Base-by-base conservation (phyloP, 2,888 invertebrate species). In the Nebria brevicollis region DNA sequence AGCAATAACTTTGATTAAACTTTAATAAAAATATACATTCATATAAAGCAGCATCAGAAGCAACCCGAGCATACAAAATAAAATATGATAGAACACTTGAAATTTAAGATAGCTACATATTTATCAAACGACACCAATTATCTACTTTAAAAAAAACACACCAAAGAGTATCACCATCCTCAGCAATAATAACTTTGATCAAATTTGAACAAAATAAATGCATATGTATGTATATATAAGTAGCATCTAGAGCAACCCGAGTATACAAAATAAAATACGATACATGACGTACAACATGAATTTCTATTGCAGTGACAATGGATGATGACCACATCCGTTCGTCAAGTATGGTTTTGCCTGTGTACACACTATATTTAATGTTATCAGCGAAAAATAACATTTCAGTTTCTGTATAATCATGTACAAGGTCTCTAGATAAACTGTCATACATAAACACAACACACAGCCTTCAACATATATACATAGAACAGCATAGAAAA, bases 351-450 rank as follows among this genome's bases (percentile, higher is more conserved):
- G 54, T 54, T 54, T 54, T 54, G 54, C 54, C 13, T 13, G 54
- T 54, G 54, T 8, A 54, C 8, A 54, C 54, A 54, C 54, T 54
- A 54, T 54, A 54, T 54, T 54, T 75, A 68, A 75, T 80, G 80
- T 80, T 80, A 80, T 80, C 80, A 80, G 80, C 75, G 78, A 75
- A 80, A 80, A 80, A 80, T 80, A 79, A 75, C 80, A 80, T 75
- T 80, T 72, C 72, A 80, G 75, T 80, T 54, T 80, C 80, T 80
- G 80, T 80, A 80, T 80, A 80, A 80, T 80, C 80, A 75, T 80
- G 73, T 72, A 80, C 80, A 80, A 80, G 80, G 80, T 80, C 80
- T 80, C 80, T 68, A 80, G 80, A 80, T 80, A 80, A 80, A 80
- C 75, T 15, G 75, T 68, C 80, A 54, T 13, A 54, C 54, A 54